Base-by-base conservation (phyloP, 2,113 vertebrate genomes). In the Hippolais icterina region DNA sequence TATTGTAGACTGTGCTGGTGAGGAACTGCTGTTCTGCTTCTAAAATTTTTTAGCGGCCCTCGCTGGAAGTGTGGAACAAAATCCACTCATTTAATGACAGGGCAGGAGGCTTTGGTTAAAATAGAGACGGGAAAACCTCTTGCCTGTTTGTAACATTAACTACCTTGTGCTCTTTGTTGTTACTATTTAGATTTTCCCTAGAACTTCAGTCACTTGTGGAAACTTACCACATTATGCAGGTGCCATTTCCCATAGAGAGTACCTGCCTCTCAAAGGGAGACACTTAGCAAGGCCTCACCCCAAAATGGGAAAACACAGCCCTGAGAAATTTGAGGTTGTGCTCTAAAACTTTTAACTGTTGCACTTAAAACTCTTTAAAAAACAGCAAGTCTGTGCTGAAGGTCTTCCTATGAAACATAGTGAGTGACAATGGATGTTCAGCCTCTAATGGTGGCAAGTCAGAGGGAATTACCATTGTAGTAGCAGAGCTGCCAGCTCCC, bases 191-290 rank as follows among this genome's bases (percentile, higher is more conserved):
- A 6, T 5, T 56, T 9, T 86, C 12, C 23, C 33, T 56, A 33
- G 16, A 37, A 39, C 12, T 8, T 42, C 27, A 25, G 27, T 66
- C 4, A 1, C 4, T n/a, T 10, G 3, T 2, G 1, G 31, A 65
- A 69, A 18, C 4, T 16, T n/a, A 5, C 7, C 0, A 0, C 1
- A 0, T 47, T n/a, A 1, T 11, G 8, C 12, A 54, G 53, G n/a
- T 77, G 54, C 12, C 8, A 0, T 68, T 89, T 29, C 12, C 44
- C 46, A 50, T 5, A 37, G 52, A 52, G 29, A 28, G 18, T 16
- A 8, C 57, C 57, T 56, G 19, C 12, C 42, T 70, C 20, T 42
- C 0, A 0, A 13, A 59, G 12, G 10, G 19, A 22, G 5, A 4
- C 0, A 1, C 9, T 22, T 61, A 47, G 42, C 37, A 33, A 50